These are phyloP conservation scores for Austrofundulus limnaeus DNA, from an alignment of 2,113 vertebrate species.

Conservation along the genomic window DNA sequence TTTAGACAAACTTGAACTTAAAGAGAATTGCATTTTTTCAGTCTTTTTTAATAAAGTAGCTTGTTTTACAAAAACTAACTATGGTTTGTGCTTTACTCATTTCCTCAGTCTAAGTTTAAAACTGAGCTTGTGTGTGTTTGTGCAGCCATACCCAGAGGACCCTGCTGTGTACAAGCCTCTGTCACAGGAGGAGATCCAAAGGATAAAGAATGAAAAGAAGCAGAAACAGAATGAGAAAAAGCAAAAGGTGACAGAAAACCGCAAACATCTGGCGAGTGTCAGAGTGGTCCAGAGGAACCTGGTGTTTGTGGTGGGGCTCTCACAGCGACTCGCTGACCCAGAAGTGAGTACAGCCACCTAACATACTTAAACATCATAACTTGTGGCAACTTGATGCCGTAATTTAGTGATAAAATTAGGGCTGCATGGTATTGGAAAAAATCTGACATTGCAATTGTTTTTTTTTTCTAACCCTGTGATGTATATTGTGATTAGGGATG, in stretches of 20 bases:
- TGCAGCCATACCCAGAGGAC: slow-evolving; percentile 97
- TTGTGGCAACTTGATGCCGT: no score
- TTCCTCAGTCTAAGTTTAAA: neutral
- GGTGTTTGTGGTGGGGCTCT: slow-evolving; percentile 97
- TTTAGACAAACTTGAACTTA: neutral
- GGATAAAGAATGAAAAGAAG: slow-evolving; percentile 99
- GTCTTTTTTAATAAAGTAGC: neutral
- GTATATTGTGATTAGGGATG: no score
- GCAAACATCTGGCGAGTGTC: slow-evolving; percentile 98
- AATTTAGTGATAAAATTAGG: no score
- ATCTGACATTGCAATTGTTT: no score
- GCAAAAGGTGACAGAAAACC: slow-evolving; percentile 99
- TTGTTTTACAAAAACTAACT: neutral
- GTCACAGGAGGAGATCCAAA: slow-evolving; percentile 98
- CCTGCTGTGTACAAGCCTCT: slow-evolving; percentile 99
- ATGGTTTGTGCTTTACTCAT: neutral
- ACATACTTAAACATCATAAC: no score
- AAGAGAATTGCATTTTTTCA: neutral
- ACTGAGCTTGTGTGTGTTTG: slow-evolving; percentile 14
- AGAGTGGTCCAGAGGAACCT: slow-evolving; percentile 98
- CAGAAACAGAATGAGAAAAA: slow-evolving; percentile 99
- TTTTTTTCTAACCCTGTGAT: no score
- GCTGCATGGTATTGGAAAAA: no score
- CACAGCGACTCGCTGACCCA: slow-evolving; percentile 94
- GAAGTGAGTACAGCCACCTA: slow-evolving; percentile 81